Evolutionary conservation across 2,797 vertebrate genomes (phyloP).

Genomic region (Microctenopoma steveboyesi): DNA sequence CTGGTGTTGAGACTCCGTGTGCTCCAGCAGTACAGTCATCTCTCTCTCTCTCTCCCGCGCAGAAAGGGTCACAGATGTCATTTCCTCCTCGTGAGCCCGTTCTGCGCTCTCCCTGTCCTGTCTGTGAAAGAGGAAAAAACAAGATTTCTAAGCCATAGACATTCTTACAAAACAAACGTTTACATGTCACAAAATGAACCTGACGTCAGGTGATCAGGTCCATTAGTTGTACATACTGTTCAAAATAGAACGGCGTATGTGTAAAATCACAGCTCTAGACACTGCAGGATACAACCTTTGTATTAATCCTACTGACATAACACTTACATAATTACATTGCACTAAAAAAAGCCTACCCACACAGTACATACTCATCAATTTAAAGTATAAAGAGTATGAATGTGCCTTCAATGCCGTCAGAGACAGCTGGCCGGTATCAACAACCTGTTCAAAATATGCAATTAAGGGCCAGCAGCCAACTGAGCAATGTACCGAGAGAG

Average conservation of each 20-base stretch:
- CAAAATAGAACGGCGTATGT: too few species aligned
- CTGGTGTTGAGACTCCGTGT: constrained; percentile 91
- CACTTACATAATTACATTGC: neutral
- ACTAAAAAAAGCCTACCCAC: neutral
- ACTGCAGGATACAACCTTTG: too few species aligned
- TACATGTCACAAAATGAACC: too few species aligned
- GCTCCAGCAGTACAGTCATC: constrained; percentile 90
- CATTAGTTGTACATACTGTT: too few species aligned
- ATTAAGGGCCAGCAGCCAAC: neutral
- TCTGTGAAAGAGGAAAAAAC: constrained; percentile 68
- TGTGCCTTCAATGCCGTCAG: neutral
- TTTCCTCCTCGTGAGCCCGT: constrained; percentile 84
- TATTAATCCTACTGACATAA: too few species aligned
- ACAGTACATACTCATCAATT: neutral
- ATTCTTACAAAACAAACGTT: too few species aligned
- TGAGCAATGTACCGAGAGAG: neutral
- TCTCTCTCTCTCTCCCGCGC: constrained; percentile 88
- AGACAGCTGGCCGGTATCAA: neutral
- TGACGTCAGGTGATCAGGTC: neutral
- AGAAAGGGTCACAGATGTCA: constrained; percentile 85
- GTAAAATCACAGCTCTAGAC: too few species aligned
- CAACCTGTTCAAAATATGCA: neutral
- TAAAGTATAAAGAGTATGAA: neutral
- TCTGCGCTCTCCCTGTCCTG: constrained; percentile 89
- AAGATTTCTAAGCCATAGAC: neutral